A percentile compares a stretch with the other conserved stretches of the same genome.
phyloP scores from a whole-genome alignment of 2,888 invertebrate genomes.

The Miltochrista miniata region DNA sequence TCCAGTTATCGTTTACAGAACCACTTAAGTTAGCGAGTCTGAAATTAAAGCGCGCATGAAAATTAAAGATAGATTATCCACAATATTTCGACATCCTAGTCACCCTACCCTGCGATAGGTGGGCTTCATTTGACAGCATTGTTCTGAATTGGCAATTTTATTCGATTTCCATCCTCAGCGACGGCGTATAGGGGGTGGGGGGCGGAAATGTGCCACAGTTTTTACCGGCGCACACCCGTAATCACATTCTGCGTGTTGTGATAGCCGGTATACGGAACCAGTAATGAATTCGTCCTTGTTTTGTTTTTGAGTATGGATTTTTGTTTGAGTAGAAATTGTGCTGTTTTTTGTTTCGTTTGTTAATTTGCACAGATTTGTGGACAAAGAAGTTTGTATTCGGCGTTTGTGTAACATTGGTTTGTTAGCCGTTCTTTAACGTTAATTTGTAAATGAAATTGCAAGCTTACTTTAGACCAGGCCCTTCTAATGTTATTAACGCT shows the following conservation, averaged over 20 bases:
- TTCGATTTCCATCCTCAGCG: constrained; percentile 28
- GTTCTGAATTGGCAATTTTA: constrained; percentile 38
- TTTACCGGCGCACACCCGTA: constrained; percentile 11
- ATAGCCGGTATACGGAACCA: not conserved
- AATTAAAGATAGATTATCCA: not conserved
- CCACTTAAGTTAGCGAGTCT: no score
- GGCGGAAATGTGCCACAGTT: constrained; percentile 11
- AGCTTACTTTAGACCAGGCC: no score
- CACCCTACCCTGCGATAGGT: constrained; percentile 13
- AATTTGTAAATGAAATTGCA: no score
- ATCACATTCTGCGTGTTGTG: constrained; percentile 14
- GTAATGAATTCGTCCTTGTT: constrained; percentile 3
- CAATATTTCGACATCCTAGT: not conserved
- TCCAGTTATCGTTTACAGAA: no score
- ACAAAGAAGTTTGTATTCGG: no score
- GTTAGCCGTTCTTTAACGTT: no score
- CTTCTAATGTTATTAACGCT: no score
- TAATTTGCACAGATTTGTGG: no score
- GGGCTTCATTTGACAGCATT: constrained; percentile 45
- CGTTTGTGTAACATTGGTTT: no score
- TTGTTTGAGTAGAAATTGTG: not conserved
- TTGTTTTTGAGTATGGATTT: not conserved
- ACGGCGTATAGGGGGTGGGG: not conserved
- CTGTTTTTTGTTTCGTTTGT: no score
- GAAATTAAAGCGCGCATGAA: not conserved